Evolutionary conservation across 2,888 invertebrate genomes (phyloP).

Genomic region (Spisula solida): DNA sequence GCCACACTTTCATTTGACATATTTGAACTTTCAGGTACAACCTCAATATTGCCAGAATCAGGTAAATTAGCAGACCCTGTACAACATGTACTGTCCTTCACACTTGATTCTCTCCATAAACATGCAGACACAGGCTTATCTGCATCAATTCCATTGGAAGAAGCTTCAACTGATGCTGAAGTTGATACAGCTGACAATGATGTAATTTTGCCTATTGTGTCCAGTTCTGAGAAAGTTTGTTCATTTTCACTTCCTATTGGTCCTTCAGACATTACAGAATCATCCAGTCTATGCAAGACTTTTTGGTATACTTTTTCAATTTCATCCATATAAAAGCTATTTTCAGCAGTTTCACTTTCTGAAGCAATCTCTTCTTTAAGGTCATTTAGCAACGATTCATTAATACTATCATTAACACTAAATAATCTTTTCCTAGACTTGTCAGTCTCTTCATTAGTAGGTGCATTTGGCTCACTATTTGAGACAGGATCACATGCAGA

Average conservation of each 20-base stretch:
- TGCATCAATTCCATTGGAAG: neutral
- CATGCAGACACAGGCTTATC: neutral
- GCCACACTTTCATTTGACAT: too few species aligned
- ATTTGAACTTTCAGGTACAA: neutral
- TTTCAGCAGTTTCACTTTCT: conserved; percentile 25
- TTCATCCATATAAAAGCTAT: neutral
- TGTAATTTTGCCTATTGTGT: neutral
- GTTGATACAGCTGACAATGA: neutral
- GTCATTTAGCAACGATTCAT: conserved; percentile 1
- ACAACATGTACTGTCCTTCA: neutral
- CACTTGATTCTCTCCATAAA: neutral
- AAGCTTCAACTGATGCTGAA: neutral
- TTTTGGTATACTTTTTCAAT: conserved; percentile 19
- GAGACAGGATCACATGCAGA: neutral
- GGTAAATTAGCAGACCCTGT: neutral
- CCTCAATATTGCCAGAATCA: neutral
- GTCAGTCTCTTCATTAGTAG: neutral
- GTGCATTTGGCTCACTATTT: neutral
- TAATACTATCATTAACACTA: neutral
- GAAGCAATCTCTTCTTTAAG: conserved; percentile 2
- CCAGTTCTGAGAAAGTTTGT: neutral
- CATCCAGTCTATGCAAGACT: neutral
- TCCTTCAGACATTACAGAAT: neutral
- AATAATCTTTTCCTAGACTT: neutral
- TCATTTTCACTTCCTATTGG: neutral